Evolutionary conservation across 2,797 vertebrate species (phyloP).

Genomic region (Myripristis jacobus): DNA sequence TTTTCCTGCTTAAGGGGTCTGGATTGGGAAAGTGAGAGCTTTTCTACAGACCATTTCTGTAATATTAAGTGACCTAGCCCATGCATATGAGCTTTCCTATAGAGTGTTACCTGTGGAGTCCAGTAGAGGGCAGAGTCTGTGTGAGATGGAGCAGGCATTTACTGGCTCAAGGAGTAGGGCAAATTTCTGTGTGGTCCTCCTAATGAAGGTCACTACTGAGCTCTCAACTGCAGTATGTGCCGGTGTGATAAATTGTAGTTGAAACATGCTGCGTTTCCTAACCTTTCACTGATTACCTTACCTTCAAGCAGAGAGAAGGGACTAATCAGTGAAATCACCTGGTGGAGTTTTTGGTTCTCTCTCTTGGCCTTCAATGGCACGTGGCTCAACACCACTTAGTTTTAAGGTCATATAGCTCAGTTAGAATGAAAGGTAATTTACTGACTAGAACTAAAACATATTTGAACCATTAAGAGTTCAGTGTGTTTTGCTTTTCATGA

Average conservation of each 20-base stretch:
- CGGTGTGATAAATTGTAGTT: slow-evolving; percentile 42
- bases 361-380: too few species aligned
- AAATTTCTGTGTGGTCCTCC: slow-evolving; percentile 9
- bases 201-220: slow-evolving; percentile 31
- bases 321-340: too few species aligned
- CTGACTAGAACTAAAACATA: neutral
- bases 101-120: too few species aligned
- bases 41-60: too few species aligned
- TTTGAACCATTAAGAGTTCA: neutral
- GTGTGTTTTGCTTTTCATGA: slow-evolving; percentile 44
- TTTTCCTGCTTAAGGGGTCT: too few species aligned
- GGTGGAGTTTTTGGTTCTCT: too few species aligned
- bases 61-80: too few species aligned
- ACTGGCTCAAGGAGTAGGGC: neutral
- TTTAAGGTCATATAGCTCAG: slow-evolving; percentile 18
- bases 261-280: slow-evolving; percentile 46
- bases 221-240: slow-evolving; percentile 4
- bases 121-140: too few species aligned
- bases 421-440: neutral
- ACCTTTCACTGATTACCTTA: slow-evolving; percentile 57
- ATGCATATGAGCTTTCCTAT: too few species aligned
- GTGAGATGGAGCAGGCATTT: neutral
- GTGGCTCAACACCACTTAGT: too few species aligned
- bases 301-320: too few species aligned
- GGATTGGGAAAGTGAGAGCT: too few species aligned